A percentile compares a stretch with the other conserved stretches of the same genome.
These are phyloP conservation scores for Tachina lurida DNA, from an alignment of 2,888 invertebrate species.

Conservation along the genomic window DNA sequence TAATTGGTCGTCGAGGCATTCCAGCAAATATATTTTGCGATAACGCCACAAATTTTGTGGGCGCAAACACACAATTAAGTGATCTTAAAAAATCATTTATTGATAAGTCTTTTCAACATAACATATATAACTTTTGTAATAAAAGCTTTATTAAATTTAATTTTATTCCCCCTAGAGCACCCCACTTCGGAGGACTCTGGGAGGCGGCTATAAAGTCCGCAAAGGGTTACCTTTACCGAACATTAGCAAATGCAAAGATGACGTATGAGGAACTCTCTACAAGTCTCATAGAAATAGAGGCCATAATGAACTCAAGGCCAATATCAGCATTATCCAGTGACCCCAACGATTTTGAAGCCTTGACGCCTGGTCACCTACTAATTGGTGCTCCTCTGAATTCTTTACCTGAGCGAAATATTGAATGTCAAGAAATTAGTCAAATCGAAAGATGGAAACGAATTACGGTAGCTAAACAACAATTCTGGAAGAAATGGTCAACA, in stretches of 20 bases:
- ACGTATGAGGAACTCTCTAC: constrained; percentile 61
- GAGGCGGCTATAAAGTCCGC: too few species aligned
- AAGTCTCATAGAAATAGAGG: constrained; percentile 50
- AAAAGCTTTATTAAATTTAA: too few species aligned
- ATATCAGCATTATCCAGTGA: constrained; percentile 48
- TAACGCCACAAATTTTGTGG: not conserved
- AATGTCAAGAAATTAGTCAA: too few species aligned
- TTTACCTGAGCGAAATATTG: constrained; percentile 44
- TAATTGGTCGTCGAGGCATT: constrained; percentile 55
- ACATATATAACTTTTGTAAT: constrained; percentile 32
- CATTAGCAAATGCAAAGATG: constrained; percentile 9
- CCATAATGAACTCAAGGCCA: constrained; percentile 39
- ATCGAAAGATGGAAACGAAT: too few species aligned
- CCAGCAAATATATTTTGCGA: constrained; percentile 32
- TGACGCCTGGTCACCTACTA: constrained; percentile 48
- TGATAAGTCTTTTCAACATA: constrained; percentile 10
- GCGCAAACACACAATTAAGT: constrained; percentile 42
- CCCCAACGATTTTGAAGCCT: constrained; percentile 53
- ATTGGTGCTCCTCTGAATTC: constrained; percentile 51
- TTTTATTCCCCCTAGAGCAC: too few species aligned
- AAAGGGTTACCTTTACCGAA: too few species aligned
- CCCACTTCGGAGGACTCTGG: too few species aligned
- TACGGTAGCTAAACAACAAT: too few species aligned
- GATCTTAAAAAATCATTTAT: constrained; percentile 47
- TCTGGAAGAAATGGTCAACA: too few species aligned